Conservation (phyloP, 92 coral and sea anemone genomes). For the Paramuricea clavata region DNA sequence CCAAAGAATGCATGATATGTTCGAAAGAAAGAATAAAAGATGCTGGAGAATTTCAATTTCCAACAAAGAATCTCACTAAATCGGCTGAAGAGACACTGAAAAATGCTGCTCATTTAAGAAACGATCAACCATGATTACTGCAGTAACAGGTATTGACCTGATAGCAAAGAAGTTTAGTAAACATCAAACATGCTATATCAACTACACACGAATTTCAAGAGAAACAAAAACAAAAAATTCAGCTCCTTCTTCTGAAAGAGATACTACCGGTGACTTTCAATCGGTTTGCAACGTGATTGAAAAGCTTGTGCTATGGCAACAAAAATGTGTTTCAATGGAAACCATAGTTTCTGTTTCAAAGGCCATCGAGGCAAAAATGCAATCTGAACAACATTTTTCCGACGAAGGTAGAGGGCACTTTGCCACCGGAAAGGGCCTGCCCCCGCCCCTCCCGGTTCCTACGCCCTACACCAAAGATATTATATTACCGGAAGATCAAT, state of each 20-base stretch:
- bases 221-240: not conserved
- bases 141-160: slow-evolving; percentile 21
- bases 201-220: not conserved
- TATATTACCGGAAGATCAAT: too few species aligned
- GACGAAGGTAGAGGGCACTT: too few species aligned
- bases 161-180: slow-evolving; percentile 24
- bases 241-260: not conserved
- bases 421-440: too few species aligned
- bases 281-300: not conserved
- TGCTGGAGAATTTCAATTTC: slow-evolving; percentile 22
- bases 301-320: not conserved
- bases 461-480: too few species aligned
- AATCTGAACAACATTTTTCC: too few species aligned
- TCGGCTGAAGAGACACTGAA: slow-evolving; percentile 31
- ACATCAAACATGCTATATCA: slow-evolving; percentile 4
- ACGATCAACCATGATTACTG: slow-evolving; percentile 20
- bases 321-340: slow-evolving; percentile 20
- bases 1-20: not conserved
- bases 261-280: not conserved
- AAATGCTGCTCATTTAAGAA: slow-evolving; percentile 20
- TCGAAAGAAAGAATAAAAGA: not conserved
- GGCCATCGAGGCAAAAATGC: too few species aligned
- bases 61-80: not conserved
- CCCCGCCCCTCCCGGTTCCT: too few species aligned
- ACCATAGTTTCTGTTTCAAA: not conserved